Conservation (phyloP, 2,888 invertebrate species). For the Eurytoma adleriae region DNA sequence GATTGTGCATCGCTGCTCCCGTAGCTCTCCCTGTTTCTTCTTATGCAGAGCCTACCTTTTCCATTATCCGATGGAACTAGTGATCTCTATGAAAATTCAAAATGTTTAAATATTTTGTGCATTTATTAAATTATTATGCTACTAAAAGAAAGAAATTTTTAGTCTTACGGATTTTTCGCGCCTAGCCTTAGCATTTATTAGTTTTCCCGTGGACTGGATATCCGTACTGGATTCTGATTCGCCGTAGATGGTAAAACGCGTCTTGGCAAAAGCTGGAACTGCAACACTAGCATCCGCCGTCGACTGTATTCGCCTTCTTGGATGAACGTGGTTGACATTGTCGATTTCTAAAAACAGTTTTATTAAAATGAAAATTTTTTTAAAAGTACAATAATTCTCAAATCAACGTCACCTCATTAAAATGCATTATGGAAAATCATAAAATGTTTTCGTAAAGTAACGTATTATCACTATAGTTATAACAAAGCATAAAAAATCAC, state of each 20-base stretch:
- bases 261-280: not conserved
- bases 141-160: not conserved
- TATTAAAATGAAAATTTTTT: too few species aligned
- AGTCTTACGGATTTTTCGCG: not conserved
- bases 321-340: not conserved
- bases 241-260: slow-evolving; percentile 29
- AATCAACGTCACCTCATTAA: too few species aligned
- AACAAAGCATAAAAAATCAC: not conserved
- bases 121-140: too few species aligned
- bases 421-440: too few species aligned
- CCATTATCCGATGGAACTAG: not conserved
- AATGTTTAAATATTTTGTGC: too few species aligned
- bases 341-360: slow-evolving; percentile 2
- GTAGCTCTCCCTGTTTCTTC: not conserved
- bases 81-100: not conserved
- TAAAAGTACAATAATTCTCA: too few species aligned
- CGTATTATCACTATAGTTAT: too few species aligned
- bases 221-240: slow-evolving; percentile 2
- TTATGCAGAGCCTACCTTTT: not conserved
- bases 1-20: too few species aligned
- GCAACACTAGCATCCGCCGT: not conserved
- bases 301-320: slow-evolving; percentile 2
- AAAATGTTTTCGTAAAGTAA: too few species aligned
- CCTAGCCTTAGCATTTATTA: not conserved
- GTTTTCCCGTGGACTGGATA: slow-evolving; percentile 1